These are phyloP conservation scores for Poeciliopsis presidionis DNA, from an alignment of 2,797 vertebrate species.

Conservation along the genomic window DNA sequence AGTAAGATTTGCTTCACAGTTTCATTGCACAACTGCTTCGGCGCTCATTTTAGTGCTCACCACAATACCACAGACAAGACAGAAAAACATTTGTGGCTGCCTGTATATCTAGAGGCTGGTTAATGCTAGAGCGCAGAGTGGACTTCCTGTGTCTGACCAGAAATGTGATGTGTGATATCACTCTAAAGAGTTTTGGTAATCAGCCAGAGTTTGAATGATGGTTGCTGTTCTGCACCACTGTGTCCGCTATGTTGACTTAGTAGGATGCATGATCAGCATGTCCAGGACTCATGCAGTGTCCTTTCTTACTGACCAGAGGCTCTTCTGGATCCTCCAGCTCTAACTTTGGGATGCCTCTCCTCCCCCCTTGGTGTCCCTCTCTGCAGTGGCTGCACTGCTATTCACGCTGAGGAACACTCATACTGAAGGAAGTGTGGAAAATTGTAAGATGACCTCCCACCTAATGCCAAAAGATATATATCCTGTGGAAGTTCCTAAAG, in stretches of 20 bases:
- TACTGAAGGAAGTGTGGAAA: slow-evolving; percentile 72
- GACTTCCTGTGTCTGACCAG: slow-evolving; percentile 56
- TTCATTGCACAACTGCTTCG: background rate
- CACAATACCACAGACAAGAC: slow-evolving; percentile 15
- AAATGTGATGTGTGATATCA: slow-evolving; percentile 15
- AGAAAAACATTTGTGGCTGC: slow-evolving; percentile 19
- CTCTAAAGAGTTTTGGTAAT: background rate
- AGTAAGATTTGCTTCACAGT: background rate
- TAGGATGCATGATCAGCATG: background rate
- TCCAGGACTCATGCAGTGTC: background rate
- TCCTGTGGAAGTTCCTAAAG: slow-evolving; percentile 69
- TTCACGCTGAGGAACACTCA: slow-evolving; percentile 29
- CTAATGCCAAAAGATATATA: slow-evolving; percentile 36
- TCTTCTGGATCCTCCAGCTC: background rate
- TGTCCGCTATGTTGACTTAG: slow-evolving; percentile 5
- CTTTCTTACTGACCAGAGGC: background rate
- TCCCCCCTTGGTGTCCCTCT: slow-evolving; percentile 4
- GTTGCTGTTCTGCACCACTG: background rate
- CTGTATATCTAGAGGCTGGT: slow-evolving; percentile 8
- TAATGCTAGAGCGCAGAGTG: slow-evolving; percentile 18
- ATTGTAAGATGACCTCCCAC: slow-evolving; percentile 54
- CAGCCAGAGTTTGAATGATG: slow-evolving; percentile 37
- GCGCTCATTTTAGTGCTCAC: background rate
- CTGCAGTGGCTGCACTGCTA: slow-evolving; percentile 49
- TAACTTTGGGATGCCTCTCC: slow-evolving; percentile 12